These are phyloP conservation scores for Hemitrygon akajei DNA, from an alignment of 2,797 vertebrate genomes.

Conservation along the genomic window DNA sequence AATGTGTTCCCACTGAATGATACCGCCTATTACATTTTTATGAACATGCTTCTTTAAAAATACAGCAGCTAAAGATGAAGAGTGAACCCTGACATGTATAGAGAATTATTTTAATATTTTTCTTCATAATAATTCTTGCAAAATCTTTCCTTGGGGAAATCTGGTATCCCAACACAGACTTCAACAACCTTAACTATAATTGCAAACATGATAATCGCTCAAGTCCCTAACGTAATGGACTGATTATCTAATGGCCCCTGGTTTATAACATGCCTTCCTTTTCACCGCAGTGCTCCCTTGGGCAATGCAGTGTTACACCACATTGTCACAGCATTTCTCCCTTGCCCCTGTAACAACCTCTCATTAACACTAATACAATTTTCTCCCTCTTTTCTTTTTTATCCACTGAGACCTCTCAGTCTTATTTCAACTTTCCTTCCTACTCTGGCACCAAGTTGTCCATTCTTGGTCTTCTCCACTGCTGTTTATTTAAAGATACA, in stretches of 20 bases:
- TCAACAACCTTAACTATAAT: neutral
- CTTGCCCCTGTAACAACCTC: neutral
- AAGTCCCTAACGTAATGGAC: neutral
- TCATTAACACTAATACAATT: neutral
- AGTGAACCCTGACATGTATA: neutral
- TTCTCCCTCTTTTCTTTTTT: neutral
- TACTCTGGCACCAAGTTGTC: too few species aligned
- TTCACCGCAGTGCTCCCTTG: neutral
- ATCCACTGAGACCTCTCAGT: neutral
- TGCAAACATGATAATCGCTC: neutral
- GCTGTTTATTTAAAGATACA: too few species aligned
- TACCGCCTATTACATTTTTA: neutral
- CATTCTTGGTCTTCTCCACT: too few species aligned
- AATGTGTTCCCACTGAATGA: neutral
- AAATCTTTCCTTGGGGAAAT: neutral
- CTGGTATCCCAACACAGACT: neutral
- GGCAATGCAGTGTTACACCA: neutral
- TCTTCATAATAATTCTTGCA: neutral
- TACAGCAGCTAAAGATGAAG: neutral
- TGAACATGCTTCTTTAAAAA: neutral
- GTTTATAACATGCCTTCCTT: too few species aligned
- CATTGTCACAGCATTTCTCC: neutral
- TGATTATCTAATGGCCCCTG: slow-evolving; percentile 14
- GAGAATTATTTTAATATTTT: too few species aligned
- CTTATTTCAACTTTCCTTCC: neutral